Evolutionary conservation across 1,140 invertebrate genomes (phyloP).

Genomic region (Anoplolepis gracilipes): DNA sequence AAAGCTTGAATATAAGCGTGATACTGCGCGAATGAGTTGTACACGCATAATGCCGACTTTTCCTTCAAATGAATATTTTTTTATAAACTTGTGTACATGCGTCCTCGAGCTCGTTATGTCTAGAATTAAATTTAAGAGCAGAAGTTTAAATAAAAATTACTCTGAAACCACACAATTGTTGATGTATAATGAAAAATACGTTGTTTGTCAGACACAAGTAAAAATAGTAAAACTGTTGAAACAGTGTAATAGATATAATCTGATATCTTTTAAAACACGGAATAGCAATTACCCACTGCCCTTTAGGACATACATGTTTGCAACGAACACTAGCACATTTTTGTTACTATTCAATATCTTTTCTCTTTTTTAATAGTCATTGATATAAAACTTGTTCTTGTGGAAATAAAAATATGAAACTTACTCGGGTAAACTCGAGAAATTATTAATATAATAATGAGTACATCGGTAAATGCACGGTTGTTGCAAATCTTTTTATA

Average conservation of each 20-base stretch:
- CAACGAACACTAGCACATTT: not conserved
- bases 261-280: not conserved
- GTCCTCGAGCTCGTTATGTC: not conserved
- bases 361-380: not conserved
- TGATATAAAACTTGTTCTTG: not conserved
- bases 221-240: not conserved
- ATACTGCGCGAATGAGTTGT: slow-evolving; percentile 2
- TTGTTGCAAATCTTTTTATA: not conserved
- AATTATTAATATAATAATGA: not conserved
- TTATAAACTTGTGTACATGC: not conserved
- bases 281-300: not conserved
- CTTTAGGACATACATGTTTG: not conserved
- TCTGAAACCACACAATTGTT: too few species aligned
- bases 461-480: not conserved
- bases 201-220: not conserved
- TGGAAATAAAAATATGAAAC: not conserved
- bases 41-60: not conserved
- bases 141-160: not conserved
- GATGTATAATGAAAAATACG: not conserved
- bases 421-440: too few species aligned
- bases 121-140: not conserved
- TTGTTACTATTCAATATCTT: not conserved
- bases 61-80: slow-evolving; percentile 1
- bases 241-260: not conserved
- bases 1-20: slow-evolving; percentile 1